Evolutionary conservation across 2,113 vertebrate species (phyloP).

Genomic region (Megaleporinus macrocephalus): DNA sequence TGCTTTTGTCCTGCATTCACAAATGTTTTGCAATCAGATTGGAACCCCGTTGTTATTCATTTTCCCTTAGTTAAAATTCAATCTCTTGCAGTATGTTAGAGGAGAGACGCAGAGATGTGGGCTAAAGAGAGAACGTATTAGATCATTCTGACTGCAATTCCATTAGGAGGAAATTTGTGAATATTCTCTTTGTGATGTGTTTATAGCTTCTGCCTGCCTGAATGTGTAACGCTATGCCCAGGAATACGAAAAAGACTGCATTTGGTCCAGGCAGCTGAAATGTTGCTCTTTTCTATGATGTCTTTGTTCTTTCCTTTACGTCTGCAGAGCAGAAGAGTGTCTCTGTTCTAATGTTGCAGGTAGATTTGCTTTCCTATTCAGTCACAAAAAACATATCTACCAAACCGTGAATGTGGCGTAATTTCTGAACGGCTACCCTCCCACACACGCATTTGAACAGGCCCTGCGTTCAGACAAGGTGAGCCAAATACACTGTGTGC

Average conservation of each 20-base stretch:
- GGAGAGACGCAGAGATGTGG: neutral
- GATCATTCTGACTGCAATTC: conserved; percentile 16
- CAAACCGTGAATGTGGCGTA: neutral
- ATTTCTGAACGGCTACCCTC: neutral
- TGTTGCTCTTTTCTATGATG: conserved; percentile 9
- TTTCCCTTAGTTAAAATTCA: conserved; percentile 37
- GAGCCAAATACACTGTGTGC: neutral
- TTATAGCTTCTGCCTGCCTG: neutral
- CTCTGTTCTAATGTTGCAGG: neutral
- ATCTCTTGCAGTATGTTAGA: conserved; percentile 16
- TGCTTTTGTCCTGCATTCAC: conserved; percentile 28
- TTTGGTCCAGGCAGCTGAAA: neutral
- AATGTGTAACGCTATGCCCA: conserved; percentile 5
- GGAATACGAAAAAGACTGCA: neutral
- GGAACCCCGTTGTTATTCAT: conserved; percentile 35
- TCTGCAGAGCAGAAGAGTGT: neutral
- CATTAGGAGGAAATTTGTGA: conserved; percentile 23
- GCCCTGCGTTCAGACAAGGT: neutral
- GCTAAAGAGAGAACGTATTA: conserved; percentile 18
- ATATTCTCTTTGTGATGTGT: conserved; percentile 22
- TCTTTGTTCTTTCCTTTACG: conserved; percentile 19
- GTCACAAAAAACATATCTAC: neutral
- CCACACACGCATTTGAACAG: neutral
- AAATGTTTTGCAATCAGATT: conserved; percentile 43
- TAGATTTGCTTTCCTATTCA: neutral